These are phyloP conservation scores for Tipula confusa DNA, from an alignment of 2,888 invertebrate genomes.

Conservation along the genomic window DNA sequence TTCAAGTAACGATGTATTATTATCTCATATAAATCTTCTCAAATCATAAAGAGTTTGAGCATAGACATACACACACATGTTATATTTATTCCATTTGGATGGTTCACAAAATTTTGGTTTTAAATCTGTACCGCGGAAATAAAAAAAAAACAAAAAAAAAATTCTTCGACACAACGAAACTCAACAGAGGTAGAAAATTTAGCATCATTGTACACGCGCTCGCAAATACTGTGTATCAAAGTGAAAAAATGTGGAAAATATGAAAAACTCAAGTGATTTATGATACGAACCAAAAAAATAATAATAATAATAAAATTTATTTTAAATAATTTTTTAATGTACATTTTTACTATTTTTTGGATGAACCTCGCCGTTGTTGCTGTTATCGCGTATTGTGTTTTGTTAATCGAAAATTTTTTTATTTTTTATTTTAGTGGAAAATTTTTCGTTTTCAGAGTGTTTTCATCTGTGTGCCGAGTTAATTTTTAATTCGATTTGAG, in stretches of 20 bases:
- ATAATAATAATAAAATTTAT: background rate
- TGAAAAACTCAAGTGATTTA: constrained; percentile 12
- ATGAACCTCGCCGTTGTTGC: background rate
- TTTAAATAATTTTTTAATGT: constrained; percentile 25
- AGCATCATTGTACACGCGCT: background rate
- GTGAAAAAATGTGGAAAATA: constrained; percentile 21
- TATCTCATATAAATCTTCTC: background rate
- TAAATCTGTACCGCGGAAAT: too few species aligned
- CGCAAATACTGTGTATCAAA: background rate
- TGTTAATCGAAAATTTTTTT: background rate
- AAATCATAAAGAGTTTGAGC: background rate
- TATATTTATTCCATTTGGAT: background rate
- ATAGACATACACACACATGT: background rate
- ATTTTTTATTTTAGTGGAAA: background rate
- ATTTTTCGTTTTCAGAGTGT: background rate
- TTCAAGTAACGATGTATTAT: background rate
- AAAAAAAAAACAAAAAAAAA: background rate
- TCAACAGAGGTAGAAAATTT: background rate
- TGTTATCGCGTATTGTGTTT: background rate
- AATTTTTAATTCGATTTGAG: constrained; percentile 14
- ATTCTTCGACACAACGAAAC: background rate
- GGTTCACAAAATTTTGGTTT: background rate
- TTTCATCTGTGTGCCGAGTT: background rate
- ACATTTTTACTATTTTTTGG: background rate
- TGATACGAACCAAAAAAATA: too few species aligned